These are phyloP conservation scores for Dipodomys ordii DNA, from an alignment of 2,113 vertebrate genomes.

Conservation along the genomic window DNA sequence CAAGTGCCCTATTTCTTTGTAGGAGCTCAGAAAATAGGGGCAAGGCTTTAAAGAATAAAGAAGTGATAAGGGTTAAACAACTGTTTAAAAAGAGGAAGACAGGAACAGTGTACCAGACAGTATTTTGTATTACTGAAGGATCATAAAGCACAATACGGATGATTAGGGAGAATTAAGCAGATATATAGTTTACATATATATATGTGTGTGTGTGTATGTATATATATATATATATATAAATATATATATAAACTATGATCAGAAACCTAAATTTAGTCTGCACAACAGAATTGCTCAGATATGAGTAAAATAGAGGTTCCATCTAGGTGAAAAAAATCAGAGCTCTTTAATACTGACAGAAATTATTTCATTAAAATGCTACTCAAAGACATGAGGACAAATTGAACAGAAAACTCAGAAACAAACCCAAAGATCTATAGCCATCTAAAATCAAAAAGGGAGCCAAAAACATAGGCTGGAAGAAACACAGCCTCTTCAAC, in stretches of 20 bases:
- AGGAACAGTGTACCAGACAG: neutral
- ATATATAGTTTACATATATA: neutral
- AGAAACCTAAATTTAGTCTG: neutral
- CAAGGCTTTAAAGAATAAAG: constrained; percentile 14
- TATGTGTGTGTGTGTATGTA: too few species aligned
- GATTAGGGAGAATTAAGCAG: constrained; percentile 26
- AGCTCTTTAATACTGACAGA: constrained; percentile 3
- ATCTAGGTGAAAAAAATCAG: neutral
- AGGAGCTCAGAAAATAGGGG: constrained; percentile 7
- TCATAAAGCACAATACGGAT: neutral
- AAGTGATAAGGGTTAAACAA: neutral
- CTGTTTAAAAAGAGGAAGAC: neutral
- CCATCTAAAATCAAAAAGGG: too few species aligned
- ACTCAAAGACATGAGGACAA: too few species aligned
- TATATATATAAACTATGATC: neutral
- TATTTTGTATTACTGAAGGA: neutral
- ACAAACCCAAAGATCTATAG: too few species aligned
- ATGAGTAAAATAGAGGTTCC: neutral
- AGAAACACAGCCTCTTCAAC: too few species aligned
- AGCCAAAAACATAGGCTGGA: too few species aligned
- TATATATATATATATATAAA: too few species aligned
- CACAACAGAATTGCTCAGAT: constrained; percentile 14
- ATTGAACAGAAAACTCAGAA: too few species aligned
- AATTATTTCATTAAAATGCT: neutral
- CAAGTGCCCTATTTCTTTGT: neutral